Conservation (phyloP, 92 coral and sea anemone genomes). For the Micromussa lordhowensis region DNA sequence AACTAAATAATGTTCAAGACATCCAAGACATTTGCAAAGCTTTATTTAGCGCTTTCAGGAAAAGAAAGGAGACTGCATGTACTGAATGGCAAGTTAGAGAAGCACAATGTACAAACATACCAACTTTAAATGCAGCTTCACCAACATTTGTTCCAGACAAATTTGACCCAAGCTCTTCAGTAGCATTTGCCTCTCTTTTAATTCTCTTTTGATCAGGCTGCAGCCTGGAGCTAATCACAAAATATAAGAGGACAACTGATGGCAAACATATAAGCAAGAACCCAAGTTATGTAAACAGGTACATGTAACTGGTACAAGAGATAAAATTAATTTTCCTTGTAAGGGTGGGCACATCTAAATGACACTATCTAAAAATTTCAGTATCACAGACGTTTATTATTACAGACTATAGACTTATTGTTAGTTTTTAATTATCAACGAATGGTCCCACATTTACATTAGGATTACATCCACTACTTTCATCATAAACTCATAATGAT, state of each 20-base stretch:
- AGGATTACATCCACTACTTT: no score
- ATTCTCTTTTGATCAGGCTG: constrained; percentile 87
- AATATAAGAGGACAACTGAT: not conserved
- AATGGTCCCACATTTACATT: no score
- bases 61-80: not conserved
- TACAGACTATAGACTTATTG: no score
- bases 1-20: not conserved
- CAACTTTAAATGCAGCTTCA: constrained; percentile 12
- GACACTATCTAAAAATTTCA: no score
- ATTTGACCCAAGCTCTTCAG: not conserved
- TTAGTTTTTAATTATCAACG: no score
- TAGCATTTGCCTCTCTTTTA: constrained; percentile 19
- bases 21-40: no score
- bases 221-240: constrained; percentile 78
- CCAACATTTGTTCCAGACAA: not conserved
- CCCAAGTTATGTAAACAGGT: not conserved
- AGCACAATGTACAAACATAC: not conserved
- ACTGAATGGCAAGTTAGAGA: not conserved
- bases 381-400: no score
- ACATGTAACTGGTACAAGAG: no score
- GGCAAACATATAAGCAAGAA: not conserved
- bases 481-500: no score
- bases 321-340: no score
- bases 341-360: no score
- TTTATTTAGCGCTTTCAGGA: not conserved